These are phyloP conservation scores for Rhagoletis zephyria DNA, from an alignment of 1,140 invertebrate genomes.

Conservation along the genomic window DNA sequence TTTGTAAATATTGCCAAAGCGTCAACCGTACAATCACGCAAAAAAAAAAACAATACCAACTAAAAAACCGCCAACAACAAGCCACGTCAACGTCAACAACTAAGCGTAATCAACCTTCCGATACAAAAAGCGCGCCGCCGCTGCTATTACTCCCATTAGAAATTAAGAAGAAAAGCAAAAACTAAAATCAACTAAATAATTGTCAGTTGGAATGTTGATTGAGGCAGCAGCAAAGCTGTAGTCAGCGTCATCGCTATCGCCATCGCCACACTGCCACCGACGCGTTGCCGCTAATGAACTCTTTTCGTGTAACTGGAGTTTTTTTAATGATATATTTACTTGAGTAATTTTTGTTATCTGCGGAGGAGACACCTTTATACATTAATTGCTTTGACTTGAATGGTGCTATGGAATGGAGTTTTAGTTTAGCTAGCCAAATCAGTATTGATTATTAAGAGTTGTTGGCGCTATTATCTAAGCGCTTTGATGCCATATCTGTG, in stretches of 20 bases:
- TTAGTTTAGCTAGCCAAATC: slow-evolving; percentile 2
- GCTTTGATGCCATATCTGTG: slow-evolving; percentile 45
- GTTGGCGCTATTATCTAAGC: slow-evolving; percentile 37
- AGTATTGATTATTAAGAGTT: slow-evolving; percentile 1
- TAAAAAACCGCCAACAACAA: neutral
- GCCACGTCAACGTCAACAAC: neutral
- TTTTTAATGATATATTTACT: neutral
- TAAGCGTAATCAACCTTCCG: neutral
- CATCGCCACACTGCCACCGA: neutral
- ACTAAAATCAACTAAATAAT: slow-evolving; percentile 1
- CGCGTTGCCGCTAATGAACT: neutral
- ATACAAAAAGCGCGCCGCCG: neutral
- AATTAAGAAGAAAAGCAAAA: slow-evolving; percentile 37
- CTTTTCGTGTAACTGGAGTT: neutral
- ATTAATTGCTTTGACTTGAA: slow-evolving; percentile 45
- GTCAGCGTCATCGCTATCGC: neutral
- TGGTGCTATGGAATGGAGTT: slow-evolving; percentile 21
- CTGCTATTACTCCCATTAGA: neutral
- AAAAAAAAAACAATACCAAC: neutral
- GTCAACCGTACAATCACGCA: neutral
- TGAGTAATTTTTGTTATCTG: slow-evolving; percentile 42
- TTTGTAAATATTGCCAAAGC: slow-evolving; percentile 51
- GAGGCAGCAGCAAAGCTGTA: neutral
- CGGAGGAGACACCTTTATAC: slow-evolving; percentile 13
- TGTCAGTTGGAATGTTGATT: slow-evolving; percentile 46